Base-by-base conservation (phyloP, 2,888 invertebrate genomes). In the Nomada goodeniana region DNA sequence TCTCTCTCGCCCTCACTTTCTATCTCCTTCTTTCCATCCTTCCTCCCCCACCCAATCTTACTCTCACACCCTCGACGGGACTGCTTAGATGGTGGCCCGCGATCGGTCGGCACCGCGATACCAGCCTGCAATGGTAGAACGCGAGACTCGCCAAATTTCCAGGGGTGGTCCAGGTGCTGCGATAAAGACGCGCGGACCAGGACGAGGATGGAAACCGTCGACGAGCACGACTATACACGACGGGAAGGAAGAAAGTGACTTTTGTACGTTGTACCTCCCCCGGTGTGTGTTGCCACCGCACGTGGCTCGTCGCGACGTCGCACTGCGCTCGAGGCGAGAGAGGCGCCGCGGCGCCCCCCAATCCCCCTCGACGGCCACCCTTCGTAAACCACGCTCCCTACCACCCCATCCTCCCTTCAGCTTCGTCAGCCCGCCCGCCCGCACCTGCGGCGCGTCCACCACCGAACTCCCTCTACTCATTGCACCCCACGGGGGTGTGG, bases 221-320 rank as follows among this genome's bases (percentile, higher is more conserved):
- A 53, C 52, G 63, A 67, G 18, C 52, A 70, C 52, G 68, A 79
- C 71, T 75, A 80, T 73, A 80, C 77, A 50, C 75, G 72, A 60
- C 55, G 73, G 68, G 69, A 76, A 64, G 74, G 71, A 80, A 73
- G 90, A 88, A 86, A 84, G 83, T 89, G 88, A 87, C 88, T 89
- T 89, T 80, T 82, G 85, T 87, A 89, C 71, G 87, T 89, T 82
- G 87, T 88, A 89, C 86, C 86, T 80, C 70, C 83, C 87, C 82
- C 83, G 88, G 76, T 84, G 77, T 85, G 79, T 88, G 87, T 87
- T 83, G 83, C 82, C 91, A 93, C 93, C 92, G 93, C 94, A 94
- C 93, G 93, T 94, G 94, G 93, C 92, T 93, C 93, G 92, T 93
- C 92, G 93, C 93, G 93, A 93, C 93, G 93, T 93, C 93, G 93